Conservation (phyloP, 2,113 vertebrate species). For the Raja brachyura region DNA sequence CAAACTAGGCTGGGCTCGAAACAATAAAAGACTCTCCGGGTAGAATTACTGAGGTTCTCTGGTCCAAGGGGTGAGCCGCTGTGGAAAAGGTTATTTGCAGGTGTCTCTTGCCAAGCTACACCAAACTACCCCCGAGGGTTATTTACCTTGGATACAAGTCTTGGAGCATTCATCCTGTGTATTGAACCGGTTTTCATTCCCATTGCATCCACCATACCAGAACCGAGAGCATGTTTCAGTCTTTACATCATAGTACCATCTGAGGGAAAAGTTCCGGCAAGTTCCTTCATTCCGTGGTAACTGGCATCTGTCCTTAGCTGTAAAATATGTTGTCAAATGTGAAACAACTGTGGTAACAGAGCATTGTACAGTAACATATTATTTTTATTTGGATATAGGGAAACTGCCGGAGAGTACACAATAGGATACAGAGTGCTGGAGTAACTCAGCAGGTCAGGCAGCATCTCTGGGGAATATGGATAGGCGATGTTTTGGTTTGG, state of each 20-base stretch:
- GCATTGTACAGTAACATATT: neutral
- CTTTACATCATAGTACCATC: constrained; percentile 71
- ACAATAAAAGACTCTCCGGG: neutral
- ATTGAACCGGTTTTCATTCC: constrained; percentile 82
- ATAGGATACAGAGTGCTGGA: no score
- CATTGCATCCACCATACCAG: constrained; percentile 87
- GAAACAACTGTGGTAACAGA: neutral
- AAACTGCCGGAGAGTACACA: no score
- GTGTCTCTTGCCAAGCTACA: neutral
- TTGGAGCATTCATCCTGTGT: constrained; percentile 74
- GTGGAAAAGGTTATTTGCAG: no score
- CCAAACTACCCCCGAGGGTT: neutral
- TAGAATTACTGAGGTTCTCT: neutral
- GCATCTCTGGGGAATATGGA: no score
- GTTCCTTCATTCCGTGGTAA: constrained; percentile 70
- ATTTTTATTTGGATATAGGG: neutral
- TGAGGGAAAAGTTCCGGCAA: constrained; percentile 70
- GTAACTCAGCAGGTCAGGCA: no score
- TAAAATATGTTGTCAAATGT: neutral
- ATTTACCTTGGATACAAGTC: constrained; percentile 71
- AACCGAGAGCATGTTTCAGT: constrained; percentile 74
- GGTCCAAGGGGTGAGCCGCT: no score
- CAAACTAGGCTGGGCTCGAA: no score
- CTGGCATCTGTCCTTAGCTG: constrained; percentile 62
- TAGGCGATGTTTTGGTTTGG: no score